Evolutionary conservation across 2,797 vertebrate species (phyloP).

Genomic region (Smutsia gigantea): DNA sequence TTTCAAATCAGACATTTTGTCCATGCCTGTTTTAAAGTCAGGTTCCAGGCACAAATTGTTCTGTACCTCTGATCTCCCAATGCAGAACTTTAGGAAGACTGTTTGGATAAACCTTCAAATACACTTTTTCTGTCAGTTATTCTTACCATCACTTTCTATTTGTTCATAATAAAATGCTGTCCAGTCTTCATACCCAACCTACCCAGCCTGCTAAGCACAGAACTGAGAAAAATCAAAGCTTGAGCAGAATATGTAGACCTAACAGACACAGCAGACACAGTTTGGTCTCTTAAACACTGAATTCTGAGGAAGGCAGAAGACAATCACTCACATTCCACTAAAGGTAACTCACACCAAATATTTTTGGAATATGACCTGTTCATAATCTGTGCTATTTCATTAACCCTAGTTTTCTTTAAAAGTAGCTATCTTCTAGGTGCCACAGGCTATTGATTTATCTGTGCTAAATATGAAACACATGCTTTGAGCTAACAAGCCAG

Average conservation of each 20-base stretch:
- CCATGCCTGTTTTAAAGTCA: not conserved
- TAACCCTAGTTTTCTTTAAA: constrained; percentile 36
- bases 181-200: not conserved
- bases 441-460: constrained; percentile 9
- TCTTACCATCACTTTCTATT: not conserved
- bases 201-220: not conserved
- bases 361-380: constrained; percentile 58
- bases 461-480: constrained; percentile 17
- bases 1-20: not conserved
- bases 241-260: not conserved
- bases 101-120: constrained; percentile 16
- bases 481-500: not conserved
- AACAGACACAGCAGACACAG: not conserved
- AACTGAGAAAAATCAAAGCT: constrained; percentile 5
- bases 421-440: not conserved
- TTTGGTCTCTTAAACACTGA: not conserved
- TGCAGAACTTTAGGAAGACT: not conserved
- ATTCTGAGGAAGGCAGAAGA: constrained; percentile 13
- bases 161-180: not conserved
- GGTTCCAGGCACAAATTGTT: not conserved
- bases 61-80: not conserved
- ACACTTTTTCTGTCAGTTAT: not conserved
- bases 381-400: constrained; percentile 40
- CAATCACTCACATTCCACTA: constrained; percentile 67
- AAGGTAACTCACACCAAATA: constrained; percentile 62